Evolutionary conservation across 2,888 invertebrate genomes (phyloP), one percentile per base, ranked within the genome.

Genomic region (Phortica okadai): DNA sequence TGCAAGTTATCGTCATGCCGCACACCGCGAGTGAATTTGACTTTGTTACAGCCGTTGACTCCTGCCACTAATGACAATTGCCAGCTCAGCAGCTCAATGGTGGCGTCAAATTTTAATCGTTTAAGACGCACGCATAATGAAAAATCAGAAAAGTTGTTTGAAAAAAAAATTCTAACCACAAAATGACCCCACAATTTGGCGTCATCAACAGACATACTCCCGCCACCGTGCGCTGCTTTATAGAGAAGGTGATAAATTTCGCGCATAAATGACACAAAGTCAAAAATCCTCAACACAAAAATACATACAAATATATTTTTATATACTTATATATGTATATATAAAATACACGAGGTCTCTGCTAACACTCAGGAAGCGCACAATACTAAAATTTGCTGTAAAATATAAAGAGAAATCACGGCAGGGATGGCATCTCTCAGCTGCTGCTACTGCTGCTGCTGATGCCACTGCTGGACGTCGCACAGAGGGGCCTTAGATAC

Each of bases 211-310:
- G 14, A 25, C 16, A 69, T 41, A 50, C 7, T 14, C 33, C 33
- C 33, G 3, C 4, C 33, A 2, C 33, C 33, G 1, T 21, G 4
- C 14, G 41, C 16, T 11, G 67, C 72, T 54, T 6, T 66, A 14
- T 41, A 58, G 54, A 56, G 78, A 81, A 80, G 79, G 82, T 84
- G 82, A 83, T 85, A 84, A 81, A 84, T 84, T 82, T 81, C 79
- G 73, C 79, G 77, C 83, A 80, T 81, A 82, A 84, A 84, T 81
- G 83, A 81, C 83, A 81, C 81, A 84, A 81, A 81, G 82, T 79
- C 79, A 79, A 80, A 81, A 83, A 83, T 84, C 81, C 79, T 78
- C 75, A 45, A 80, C 77, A 81, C 33, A 33, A 33, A 33, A 33
- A 33, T 33, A 33, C 83, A n/a, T 56, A 56, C 56, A 59, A 84